Percentiles rank a stretch among this genome's conserved stretches.
Conservation (phyloP, 2,113 vertebrate species). For the Xenopus borealis region DNA sequence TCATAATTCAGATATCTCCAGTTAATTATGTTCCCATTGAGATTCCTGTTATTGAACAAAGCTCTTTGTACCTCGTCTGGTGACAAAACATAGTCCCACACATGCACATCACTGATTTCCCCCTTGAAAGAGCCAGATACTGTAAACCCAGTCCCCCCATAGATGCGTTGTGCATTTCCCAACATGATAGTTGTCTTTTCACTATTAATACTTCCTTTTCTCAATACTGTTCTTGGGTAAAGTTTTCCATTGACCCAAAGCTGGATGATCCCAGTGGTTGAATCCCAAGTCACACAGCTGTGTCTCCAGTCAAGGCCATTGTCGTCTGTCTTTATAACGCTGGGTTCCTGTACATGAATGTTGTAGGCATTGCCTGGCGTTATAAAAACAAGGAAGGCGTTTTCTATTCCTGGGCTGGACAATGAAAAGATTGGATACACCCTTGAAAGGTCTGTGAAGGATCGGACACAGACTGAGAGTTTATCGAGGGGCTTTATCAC, state of each 20-base stretch:
- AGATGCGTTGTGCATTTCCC: conserved; percentile 51
- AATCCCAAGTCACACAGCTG: conserved; percentile 47
- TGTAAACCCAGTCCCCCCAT: not conserved
- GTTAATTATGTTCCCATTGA: too few species aligned
- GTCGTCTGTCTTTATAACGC: not conserved
- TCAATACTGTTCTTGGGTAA: conserved; percentile 35
- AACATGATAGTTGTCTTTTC: not conserved
- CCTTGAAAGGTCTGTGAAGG: conserved; percentile 4
- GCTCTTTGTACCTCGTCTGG: accelerated
- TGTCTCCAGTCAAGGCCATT: not conserved
- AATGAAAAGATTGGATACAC: not conserved
- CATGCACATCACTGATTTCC: conserved; percentile 39
- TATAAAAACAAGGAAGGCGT: conserved; percentile 37
- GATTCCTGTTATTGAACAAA: accelerated
- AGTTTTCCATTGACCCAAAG: conserved; percentile 43
- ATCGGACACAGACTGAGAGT: conserved; percentile 29
- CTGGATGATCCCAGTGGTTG: not conserved
- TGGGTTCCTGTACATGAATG: accelerated
- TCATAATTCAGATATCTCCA: too few species aligned
- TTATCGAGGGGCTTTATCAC: not conserved
- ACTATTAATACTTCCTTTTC: not conserved
- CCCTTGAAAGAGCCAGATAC: conserved; percentile 16
- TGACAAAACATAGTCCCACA: conserved; percentile 37
- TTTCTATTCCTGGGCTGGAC: not conserved
- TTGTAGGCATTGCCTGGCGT: accelerated